Evolutionary conservation across 2,888 invertebrate species (phyloP).

Genomic region (Drosophila diplacantha): DNA sequence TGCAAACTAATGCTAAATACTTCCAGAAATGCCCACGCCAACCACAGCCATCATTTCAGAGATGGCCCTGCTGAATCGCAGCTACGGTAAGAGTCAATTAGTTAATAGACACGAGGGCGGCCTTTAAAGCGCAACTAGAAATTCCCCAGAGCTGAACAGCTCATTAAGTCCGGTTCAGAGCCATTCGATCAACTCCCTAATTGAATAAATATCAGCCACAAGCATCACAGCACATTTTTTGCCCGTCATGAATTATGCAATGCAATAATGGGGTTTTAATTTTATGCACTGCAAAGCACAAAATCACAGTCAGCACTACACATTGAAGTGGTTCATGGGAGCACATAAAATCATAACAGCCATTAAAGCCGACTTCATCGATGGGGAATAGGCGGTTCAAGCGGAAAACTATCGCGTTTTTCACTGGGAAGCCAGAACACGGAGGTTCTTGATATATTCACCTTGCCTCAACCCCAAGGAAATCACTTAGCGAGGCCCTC

Average conservation of each 20-base stretch:
- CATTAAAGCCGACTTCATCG: conserved; percentile 1
- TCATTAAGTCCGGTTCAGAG: conserved; percentile 23
- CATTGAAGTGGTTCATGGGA: conserved; percentile 15
- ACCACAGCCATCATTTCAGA: conserved; percentile 85
- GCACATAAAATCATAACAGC: conserved; percentile 13
- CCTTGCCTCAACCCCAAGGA: not conserved
- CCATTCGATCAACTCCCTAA: conserved; percentile 39
- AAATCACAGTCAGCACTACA: conserved; percentile 48
- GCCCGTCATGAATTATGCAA: conserved; percentile 26
- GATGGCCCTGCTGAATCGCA: conserved; percentile 76
- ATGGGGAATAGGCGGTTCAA: not conserved
- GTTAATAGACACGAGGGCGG: not conserved
- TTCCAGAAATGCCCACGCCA: conserved; percentile 89
- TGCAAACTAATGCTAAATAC: not conserved
- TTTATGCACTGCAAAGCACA: conserved; percentile 61
- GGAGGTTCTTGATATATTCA: conserved; percentile 2
- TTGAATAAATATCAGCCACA: conserved; percentile 32
- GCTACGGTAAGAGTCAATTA: conserved; percentile 68
- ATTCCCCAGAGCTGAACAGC: conserved; percentile 2
- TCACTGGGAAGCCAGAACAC: not conserved
- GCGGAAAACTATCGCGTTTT: not conserved
- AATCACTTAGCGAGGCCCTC: conserved; percentile 1
- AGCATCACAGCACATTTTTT: conserved; percentile 28
- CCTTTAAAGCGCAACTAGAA: conserved; percentile 5
- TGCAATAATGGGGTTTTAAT: conserved; percentile 42